Base-by-base conservation (phyloP, 2,888 invertebrate genomes). In the Nomada flava region DNA sequence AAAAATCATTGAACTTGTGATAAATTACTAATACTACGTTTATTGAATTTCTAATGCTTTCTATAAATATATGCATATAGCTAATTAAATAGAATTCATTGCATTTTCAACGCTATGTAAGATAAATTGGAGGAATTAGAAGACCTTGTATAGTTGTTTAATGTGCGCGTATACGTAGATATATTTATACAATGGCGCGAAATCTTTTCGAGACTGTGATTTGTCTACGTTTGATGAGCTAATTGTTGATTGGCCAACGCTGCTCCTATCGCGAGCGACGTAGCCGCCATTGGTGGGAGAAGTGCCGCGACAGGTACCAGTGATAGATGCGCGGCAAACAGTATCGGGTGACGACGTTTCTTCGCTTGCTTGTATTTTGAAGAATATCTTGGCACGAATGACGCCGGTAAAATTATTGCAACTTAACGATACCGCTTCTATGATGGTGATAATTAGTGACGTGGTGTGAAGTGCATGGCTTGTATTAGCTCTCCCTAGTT, bases 261-360 rank as follows among this genome's bases (percentile, higher is more conserved):
- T 13, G n/a, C 18, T 42, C 71, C 77, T 47, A 77, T 77, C 55
- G 11, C n/a, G 7, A 18, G 44, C 15, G 50, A 18, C 26, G 23
- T 18, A 10, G 47, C 53, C 60, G 62, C 53, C 62, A 67, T 77
- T 77, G 77, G 79, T 77, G 53, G 79, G 55, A 52, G 77, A 50
- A 55, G n/a, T 63, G 44, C 62, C 71, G 71, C 77, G 71, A 68
- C 71, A 77, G 71, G 71, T 77, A 80, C 18, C 57, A 57, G 63
- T 71, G 69, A 55, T 72, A 80, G 79, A 80, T 77, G 77, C 79
- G 79, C 79, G 79, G 77, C 79, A 80, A 80, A 80, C 79, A 44
- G 77, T 70, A 44, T 50, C 36, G 67, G 2, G 77, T 23, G 62
- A 77, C 15, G 44, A 77, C 67, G 71, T 76, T 62, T 44, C 26